Conservation (phyloP, 1,140 invertebrate species). For the Prorops nasuta region DNA sequence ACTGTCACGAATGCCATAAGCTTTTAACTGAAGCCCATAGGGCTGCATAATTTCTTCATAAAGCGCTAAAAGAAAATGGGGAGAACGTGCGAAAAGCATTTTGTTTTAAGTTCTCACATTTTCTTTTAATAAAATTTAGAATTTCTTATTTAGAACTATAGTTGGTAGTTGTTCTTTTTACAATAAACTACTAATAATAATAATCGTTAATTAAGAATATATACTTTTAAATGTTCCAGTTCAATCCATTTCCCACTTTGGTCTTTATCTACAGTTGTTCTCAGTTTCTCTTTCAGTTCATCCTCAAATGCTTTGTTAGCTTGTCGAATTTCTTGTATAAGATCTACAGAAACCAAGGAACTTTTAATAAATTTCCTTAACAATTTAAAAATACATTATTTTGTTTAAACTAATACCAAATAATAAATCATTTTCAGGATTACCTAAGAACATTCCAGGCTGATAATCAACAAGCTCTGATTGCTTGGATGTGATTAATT, state of each 20-base stretch:
- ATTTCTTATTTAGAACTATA: background rate
- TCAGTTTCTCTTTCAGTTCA: conserved; percentile 62
- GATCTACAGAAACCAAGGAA: conserved; percentile 54
- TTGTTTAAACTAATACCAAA: background rate
- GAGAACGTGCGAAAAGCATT: conserved; percentile 6
- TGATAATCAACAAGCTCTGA: conserved; percentile 60
- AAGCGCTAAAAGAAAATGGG: conserved; percentile 16
- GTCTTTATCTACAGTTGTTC: conserved; percentile 62
- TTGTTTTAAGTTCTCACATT: conserved; percentile 38
- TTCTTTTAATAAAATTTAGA: conserved; percentile 1
- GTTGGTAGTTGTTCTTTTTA: background rate
- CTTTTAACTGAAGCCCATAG: conserved; percentile 10
- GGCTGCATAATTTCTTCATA: too few species aligned
- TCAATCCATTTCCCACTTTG: conserved; percentile 37
- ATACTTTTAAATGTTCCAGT: conserved; percentile 43
- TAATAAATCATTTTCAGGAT: conserved; percentile 3
- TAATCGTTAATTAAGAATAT: conserved; percentile 13
- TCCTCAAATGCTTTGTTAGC: conserved; percentile 71
- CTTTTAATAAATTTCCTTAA: background rate
- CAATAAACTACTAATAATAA: too few species aligned
- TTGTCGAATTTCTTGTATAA: conserved; percentile 73
- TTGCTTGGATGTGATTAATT: conserved; percentile 49
- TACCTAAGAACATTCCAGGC: conserved; percentile 67
- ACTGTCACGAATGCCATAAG: conserved; percentile 28
- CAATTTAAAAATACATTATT: background rate